Evolutionary conservation across 2,797 vertebrate species (phyloP).

Genomic region (Poecilia picta): DNA sequence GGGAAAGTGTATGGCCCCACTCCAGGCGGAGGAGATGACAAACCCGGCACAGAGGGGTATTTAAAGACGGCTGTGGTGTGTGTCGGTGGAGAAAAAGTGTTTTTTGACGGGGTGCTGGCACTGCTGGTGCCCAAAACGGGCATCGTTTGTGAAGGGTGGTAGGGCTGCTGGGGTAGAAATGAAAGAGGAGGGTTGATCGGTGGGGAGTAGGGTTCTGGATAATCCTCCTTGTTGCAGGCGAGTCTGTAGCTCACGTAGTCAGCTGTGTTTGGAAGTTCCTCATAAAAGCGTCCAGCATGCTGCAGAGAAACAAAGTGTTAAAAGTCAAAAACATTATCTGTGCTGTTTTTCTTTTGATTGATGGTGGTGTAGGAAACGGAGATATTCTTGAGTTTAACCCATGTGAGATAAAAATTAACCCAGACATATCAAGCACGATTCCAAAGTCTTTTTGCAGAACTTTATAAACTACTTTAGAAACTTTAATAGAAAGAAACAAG

Average conservation of each 20-base stretch:
- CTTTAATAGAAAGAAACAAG: background rate
- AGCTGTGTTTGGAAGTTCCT: conserved; percentile 86
- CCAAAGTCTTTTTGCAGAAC: background rate
- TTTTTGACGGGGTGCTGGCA: conserved; percentile 69
- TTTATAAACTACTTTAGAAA: background rate
- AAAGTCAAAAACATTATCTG: background rate
- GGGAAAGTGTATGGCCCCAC: conserved; percentile 83
- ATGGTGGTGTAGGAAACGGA: background rate
- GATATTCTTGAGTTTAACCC: background rate
- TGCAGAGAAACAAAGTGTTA: conserved; percentile 53
- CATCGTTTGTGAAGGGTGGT: conserved; percentile 61
- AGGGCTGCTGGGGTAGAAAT: conserved; percentile 86
- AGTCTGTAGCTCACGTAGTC: conserved; percentile 87
- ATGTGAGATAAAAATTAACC: background rate
- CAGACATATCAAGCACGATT: no score
- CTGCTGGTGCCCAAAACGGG: conserved; percentile 51
- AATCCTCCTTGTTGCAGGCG: conserved; percentile 84
- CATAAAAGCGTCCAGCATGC: conserved; percentile 83
- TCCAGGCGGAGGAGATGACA: conserved; percentile 73
- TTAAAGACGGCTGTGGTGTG: conserved; percentile 76
- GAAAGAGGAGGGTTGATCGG: conserved; percentile 80
- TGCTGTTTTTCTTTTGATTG: background rate
- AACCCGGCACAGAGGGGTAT: conserved; percentile 68
- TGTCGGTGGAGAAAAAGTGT: conserved; percentile 79
- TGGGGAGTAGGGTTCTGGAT: conserved; percentile 84